Conservation (phyloP, 2,113 vertebrate species). For the Ciconia stormi region DNA sequence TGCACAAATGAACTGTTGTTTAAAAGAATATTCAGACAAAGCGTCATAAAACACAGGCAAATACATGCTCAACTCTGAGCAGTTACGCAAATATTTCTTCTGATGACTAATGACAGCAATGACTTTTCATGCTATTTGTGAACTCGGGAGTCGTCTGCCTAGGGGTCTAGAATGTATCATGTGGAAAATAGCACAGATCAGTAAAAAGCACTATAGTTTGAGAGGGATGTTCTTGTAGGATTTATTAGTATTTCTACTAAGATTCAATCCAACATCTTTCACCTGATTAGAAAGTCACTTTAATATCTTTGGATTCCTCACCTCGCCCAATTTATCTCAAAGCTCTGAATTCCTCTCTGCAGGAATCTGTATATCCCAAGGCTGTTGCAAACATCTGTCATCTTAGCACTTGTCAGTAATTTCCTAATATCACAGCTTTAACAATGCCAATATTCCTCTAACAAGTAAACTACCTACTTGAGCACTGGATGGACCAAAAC, state of each 20-base stretch:
- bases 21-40: neutral
- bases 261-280: neutral
- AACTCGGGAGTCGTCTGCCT: neutral
- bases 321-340: neutral
- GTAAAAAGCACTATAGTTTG: neutral
- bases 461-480: neutral
- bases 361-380: neutral
- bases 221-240: neutral
- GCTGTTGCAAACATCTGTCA: neutral
- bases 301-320: neutral
- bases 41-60: neutral
- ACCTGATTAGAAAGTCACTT: neutral
- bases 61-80: constrained; percentile 2
- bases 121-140: neutral
- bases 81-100: constrained; percentile 20
- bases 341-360: neutral
- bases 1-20: neutral
- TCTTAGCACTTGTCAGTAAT: neutral
- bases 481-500: neutral
- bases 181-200: neutral
- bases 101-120: neutral
- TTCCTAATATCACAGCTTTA: neutral
- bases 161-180: neutral
- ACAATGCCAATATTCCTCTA: neutral
- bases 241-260: neutral